A percentile compares a stretch with the other conserved stretches of the same genome.
phyloP scores from a whole-genome alignment of 2,113 vertebrate species.

The Ellobius talpinus region DNA sequence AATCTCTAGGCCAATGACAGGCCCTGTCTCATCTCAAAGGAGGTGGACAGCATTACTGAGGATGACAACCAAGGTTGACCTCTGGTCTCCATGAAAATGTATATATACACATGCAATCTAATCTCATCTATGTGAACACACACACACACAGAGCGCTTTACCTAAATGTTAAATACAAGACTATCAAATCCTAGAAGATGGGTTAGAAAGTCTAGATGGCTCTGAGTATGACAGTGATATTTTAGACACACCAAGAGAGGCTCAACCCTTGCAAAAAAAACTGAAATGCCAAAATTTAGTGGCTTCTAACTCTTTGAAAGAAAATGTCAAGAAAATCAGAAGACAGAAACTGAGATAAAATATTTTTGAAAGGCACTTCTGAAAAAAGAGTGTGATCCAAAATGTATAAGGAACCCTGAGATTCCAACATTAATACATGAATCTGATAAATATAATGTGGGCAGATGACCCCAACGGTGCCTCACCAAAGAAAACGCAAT shows the following conservation, averaged over 20 bases:
- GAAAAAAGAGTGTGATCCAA: neutral
- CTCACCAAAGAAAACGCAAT: neutral
- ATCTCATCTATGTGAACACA: neutral
- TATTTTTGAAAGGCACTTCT: neutral
- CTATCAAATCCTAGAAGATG: neutral
- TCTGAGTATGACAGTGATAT: neutral
- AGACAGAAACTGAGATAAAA: conserved; percentile 28
- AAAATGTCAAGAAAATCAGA: conserved; percentile 24
- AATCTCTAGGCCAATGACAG: neutral
- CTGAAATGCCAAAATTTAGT: neutral
- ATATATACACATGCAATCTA: too few relatives aligned
- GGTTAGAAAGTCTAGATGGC: neutral
- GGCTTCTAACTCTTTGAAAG: neutral
- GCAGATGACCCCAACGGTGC: neutral
- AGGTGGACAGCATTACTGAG: neutral
- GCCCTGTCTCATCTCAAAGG: neutral
- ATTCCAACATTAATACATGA: neutral
- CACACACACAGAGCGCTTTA: neutral
- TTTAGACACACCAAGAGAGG: neutral
- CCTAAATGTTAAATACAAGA: conserved; percentile 3
- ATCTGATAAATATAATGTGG: neutral
- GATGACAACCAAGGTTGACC: neutral
- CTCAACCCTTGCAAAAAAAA: neutral
- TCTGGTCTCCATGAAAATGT: neutral
- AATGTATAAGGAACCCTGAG: neutral